These are phyloP conservation scores for Chlorospingus flavigularis DNA, from an alignment of 2,797 vertebrate genomes.

Conservation along the genomic window DNA sequence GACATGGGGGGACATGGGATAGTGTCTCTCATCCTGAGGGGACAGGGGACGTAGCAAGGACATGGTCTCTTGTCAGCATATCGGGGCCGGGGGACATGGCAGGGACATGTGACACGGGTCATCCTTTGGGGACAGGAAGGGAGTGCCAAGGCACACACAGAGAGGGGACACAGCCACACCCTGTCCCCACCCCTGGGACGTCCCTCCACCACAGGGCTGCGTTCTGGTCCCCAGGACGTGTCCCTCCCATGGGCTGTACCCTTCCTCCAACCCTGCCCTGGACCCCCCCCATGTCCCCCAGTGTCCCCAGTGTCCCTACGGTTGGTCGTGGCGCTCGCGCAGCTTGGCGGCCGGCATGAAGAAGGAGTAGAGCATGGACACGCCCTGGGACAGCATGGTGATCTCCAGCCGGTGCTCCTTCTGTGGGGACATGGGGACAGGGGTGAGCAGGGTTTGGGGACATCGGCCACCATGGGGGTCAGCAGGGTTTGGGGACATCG, in stretches of 20 bases:
- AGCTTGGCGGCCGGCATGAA: background rate
- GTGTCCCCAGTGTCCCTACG: background rate
- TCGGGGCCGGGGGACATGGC: background rate
- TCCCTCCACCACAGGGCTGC: background rate
- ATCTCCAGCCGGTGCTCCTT: conserved; percentile 9
- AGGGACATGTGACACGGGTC: background rate
- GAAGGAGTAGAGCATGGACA: conserved; percentile 13
- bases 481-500: background rate
- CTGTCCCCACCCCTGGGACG: background rate
- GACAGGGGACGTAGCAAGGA: background rate
- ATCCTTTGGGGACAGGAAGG: background rate
- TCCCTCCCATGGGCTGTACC: background rate
- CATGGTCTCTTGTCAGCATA: too few relatives aligned
- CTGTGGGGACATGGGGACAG: background rate
- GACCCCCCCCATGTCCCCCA: background rate
- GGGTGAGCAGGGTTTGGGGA: too few relatives aligned
- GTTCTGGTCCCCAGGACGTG: background rate
- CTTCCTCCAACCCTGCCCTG: background rate
- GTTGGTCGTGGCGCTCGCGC: background rate
- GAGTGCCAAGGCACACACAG: too few relatives aligned
- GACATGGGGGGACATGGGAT: too few relatives aligned
- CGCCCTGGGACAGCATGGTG: conserved; percentile 11
- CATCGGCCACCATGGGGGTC: too few relatives aligned
- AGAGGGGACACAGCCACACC: background rate
- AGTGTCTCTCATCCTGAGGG: too few relatives aligned